Evolutionary conservation across 2,888 invertebrate genomes (phyloP).

Genomic region (Meteorus colon): DNA sequence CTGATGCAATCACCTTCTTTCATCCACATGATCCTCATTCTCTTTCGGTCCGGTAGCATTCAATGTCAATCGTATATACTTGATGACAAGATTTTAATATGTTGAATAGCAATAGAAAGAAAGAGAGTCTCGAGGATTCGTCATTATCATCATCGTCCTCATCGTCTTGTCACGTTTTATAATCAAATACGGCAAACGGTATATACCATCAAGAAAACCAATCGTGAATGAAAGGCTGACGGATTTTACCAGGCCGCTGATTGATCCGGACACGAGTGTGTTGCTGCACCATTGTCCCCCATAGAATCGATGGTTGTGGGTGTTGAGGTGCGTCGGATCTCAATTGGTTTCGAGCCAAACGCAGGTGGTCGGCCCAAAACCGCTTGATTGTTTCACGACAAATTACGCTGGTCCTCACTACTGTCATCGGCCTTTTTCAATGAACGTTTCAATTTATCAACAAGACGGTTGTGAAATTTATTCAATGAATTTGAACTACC

Average conservation of each 20-base stretch:
- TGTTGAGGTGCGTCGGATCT: constrained; percentile 70
- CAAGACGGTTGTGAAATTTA: constrained; percentile 86
- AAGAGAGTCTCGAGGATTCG: constrained; percentile 11
- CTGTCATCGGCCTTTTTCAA: constrained; percentile 77
- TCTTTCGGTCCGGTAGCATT: neutral
- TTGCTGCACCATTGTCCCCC: constrained; percentile 52
- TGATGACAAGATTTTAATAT: neutral
- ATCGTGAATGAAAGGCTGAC: neutral
- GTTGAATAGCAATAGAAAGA: neutral
- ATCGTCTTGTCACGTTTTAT: neutral
- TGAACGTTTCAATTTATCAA: constrained; percentile 85
- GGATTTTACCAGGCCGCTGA: constrained; percentile 59
- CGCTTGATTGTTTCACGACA: constrained; percentile 70
- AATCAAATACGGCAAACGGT: neutral
- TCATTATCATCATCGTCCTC: constrained; percentile 33
- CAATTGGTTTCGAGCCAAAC: constrained; percentile 70
- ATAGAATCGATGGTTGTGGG: constrained; percentile 55
- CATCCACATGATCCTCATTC: neutral
- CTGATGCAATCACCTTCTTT: neutral
- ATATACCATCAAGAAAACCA: neutral
- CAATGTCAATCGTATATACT: constrained; percentile 6
- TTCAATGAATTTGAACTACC: constrained; percentile 79
- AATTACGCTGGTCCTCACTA: constrained; percentile 73
- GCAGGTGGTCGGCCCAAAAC: constrained; percentile 69
- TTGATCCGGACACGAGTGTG: constrained; percentile 67